phyloP scores from a whole-genome alignment of 2,888 invertebrate genomes.

The Himalopsyche tibetana region DNA sequence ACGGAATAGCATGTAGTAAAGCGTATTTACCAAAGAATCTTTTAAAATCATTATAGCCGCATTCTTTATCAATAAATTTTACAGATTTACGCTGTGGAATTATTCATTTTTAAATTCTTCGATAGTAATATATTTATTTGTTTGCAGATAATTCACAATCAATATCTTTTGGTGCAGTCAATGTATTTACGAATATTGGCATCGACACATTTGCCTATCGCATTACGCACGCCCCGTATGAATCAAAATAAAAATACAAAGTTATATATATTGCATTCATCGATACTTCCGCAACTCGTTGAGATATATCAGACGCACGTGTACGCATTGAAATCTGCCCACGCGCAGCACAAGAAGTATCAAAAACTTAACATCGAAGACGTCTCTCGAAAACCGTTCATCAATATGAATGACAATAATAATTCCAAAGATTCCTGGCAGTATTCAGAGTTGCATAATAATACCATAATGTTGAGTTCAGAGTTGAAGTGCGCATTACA shows the following conservation, averaged over 20 bases:
- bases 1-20: too few species aligned
- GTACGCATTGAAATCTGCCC: constrained; percentile 1
- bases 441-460: constrained; percentile 74
- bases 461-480: constrained; percentile 71
- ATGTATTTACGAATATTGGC: constrained; percentile 73
- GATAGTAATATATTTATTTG: neutral
- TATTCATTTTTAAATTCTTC: too few species aligned
- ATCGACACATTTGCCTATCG: constrained; percentile 71
- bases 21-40: too few species aligned
- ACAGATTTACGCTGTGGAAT: too few species aligned
- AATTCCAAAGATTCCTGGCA: constrained; percentile 69
- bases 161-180: constrained; percentile 74
- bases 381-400: neutral
- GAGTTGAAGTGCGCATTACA: constrained; percentile 72
- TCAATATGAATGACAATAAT: constrained; percentile 21
- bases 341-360: constrained; percentile 11
- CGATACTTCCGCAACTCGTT: constrained; percentile 16
- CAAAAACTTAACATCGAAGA: constrained; percentile 8
- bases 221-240: constrained; percentile 67
- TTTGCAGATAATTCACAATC: constrained; percentile 75
- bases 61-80: too few species aligned
- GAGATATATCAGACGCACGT: constrained; percentile 14
- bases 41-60: too few species aligned
- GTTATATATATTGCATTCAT: constrained; percentile 15
- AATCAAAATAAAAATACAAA: constrained; percentile 29